Evolutionary conservation across 2,888 invertebrate species (phyloP).

Genomic region (Ceramica pisi): DNA sequence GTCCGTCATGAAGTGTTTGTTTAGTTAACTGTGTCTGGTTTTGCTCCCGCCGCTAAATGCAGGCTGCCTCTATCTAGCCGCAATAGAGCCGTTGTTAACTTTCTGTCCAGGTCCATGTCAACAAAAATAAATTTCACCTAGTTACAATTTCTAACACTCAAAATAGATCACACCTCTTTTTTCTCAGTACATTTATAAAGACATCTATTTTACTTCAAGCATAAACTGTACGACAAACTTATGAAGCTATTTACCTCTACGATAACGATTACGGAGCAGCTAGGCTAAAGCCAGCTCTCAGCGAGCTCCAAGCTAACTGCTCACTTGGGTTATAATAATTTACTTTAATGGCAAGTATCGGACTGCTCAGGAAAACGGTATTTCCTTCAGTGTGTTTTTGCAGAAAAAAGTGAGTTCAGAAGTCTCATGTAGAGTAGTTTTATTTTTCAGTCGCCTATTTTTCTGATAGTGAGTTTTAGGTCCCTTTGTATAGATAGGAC

Average conservation of each 20-base stretch:
- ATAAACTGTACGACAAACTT: slow-evolving; percentile 21
- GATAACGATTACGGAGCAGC: slow-evolving; percentile 28
- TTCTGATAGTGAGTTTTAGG: too few species aligned
- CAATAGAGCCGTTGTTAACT: too few species aligned
- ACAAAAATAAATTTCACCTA: too few species aligned
- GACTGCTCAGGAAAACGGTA: slow-evolving; percentile 46
- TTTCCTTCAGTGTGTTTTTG: slow-evolving; percentile 38
- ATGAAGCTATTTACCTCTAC: slow-evolving; percentile 14
- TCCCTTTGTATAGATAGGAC: too few species aligned
- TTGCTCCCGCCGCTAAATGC: too few species aligned
- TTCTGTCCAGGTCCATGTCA: too few species aligned
- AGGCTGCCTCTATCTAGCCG: too few species aligned
- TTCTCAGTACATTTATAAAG: not conserved
- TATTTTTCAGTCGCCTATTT: too few species aligned
- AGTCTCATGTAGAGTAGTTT: not conserved
- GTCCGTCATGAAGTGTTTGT: too few species aligned
- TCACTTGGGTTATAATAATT: slow-evolving; percentile 71
- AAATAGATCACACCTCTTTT: too few species aligned
- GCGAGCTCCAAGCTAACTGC: slow-evolving; percentile 43
- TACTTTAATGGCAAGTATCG: slow-evolving; percentile 64
- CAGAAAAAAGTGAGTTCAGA: slow-evolving; percentile 3
- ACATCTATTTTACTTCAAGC: not conserved
- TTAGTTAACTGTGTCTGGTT: too few species aligned
- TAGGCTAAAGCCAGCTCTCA: slow-evolving; percentile 35
- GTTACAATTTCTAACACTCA: too few species aligned